phyloP scores from a whole-genome alignment of 2,113 vertebrate genomes.

The Trochalopteron elliotii region DNA sequence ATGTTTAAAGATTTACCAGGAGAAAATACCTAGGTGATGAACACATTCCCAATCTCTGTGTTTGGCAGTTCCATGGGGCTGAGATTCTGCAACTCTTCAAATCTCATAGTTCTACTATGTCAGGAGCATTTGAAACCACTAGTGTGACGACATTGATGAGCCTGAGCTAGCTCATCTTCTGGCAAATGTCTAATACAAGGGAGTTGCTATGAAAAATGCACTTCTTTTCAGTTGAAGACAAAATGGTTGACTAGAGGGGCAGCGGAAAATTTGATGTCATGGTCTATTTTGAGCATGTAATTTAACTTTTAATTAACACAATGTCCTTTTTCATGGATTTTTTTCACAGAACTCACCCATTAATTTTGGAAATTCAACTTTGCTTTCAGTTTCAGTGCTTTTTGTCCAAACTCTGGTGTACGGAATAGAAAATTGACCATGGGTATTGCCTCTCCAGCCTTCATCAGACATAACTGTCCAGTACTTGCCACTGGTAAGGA shows the following conservation, averaged over 20 bases:
- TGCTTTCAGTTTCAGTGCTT: neutral
- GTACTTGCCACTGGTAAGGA: fast-evolving
- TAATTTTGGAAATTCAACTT: neutral
- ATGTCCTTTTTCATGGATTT: neutral
- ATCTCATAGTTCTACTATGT: neutral
- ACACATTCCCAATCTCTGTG: neutral
- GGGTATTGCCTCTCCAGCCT: neutral
- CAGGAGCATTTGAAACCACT: neutral
- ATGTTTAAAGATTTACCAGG: neutral
- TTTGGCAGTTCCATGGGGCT: neutral
- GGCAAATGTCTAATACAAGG: neutral
- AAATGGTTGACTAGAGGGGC: neutral
- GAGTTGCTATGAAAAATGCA: fast-evolving
- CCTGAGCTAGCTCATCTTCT: neutral
- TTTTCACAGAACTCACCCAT: neutral
- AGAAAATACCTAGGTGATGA: neutral
- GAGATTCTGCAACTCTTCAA: neutral
- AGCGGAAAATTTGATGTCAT: neutral
- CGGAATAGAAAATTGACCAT: neutral
- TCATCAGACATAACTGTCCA: neutral
- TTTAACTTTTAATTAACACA: neutral
- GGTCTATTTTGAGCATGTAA: neutral
- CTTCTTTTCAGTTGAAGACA: neutral
- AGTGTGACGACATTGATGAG: neutral
- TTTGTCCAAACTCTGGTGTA: neutral